phyloP scores from a whole-genome alignment of 2,888 invertebrate species.

The Tethea ocularis region DNA sequence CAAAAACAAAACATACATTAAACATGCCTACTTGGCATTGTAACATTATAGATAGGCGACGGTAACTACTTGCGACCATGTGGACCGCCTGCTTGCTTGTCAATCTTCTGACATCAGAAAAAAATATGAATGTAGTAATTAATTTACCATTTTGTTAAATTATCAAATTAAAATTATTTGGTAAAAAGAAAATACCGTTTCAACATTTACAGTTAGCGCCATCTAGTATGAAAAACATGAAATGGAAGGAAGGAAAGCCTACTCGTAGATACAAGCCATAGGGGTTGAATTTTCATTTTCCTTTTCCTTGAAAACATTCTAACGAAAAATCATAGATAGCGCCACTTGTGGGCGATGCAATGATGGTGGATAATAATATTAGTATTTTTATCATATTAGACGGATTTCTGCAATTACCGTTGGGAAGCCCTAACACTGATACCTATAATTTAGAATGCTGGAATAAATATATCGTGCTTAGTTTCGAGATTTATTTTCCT shows the following conservation, averaged over 20 bases:
- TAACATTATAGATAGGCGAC: no score
- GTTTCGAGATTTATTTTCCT: not conserved
- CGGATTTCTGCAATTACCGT: no score
- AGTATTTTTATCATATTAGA: no score
- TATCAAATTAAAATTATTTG: no score
- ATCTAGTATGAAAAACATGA: not conserved
- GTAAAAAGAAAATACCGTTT: not conserved
- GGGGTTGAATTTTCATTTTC: constrained; percentile 3
- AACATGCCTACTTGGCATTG: no score
- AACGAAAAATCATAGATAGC: not conserved
- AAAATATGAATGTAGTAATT: no score
- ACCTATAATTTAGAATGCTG: not conserved
- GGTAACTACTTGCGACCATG: no score
- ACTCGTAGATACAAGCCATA: not conserved
- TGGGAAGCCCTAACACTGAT: no score
- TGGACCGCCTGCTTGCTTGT: no score
- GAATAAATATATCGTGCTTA: not conserved
- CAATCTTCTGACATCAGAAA: no score
- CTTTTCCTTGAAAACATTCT: not conserved
- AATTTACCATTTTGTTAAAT: no score
- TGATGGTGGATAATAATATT: not conserved
- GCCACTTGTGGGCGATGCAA: not conserved
- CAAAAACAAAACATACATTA: no score
- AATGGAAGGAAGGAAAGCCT: not conserved
- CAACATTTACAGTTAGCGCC: not conserved